Conservation (phyloP, 1,140 invertebrate species). For the Macrocentrus cingulum region DNA sequence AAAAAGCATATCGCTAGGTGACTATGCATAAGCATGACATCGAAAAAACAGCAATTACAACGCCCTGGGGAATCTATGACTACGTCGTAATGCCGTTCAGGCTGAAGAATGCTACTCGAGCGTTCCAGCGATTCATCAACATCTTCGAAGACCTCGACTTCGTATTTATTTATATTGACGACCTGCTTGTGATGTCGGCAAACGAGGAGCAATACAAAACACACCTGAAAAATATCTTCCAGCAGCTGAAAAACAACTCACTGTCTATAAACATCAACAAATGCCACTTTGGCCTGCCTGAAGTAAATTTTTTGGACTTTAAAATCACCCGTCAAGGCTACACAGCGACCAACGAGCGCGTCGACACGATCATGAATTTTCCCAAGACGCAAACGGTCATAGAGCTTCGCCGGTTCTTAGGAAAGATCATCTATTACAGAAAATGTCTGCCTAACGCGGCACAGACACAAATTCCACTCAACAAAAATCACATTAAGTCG, state of each 20-base stretch:
- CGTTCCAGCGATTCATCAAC: slow-evolving; percentile 34
- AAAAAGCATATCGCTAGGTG: slow-evolving; percentile 54
- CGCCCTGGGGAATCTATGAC: slow-evolving; percentile 31
- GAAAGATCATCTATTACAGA: slow-evolving; percentile 51
- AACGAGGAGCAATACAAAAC: slow-evolving; percentile 22
- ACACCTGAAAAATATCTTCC: slow-evolving; percentile 26
- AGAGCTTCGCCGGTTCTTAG: slow-evolving; percentile 49
- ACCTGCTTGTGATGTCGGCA: slow-evolving; percentile 29
- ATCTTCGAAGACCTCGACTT: slow-evolving; percentile 22
- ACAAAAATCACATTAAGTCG: slow-evolving; percentile 26
- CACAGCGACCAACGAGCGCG: slow-evolving; percentile 27
- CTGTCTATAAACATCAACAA: slow-evolving; percentile 14
- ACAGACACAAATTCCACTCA: slow-evolving; percentile 33
- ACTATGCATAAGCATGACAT: slow-evolving; percentile 35
- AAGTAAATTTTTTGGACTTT: slow-evolving; percentile 38
- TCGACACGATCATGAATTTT: slow-evolving; percentile 34
- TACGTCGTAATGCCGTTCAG: slow-evolving; percentile 48
- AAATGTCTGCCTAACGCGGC: slow-evolving; percentile 38
- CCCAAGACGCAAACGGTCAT: slow-evolving; percentile 37
- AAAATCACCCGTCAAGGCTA: slow-evolving; percentile 39
- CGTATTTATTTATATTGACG: slow-evolving; percentile 25
- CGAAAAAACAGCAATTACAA: slow-evolving; percentile 46
- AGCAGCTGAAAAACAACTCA: slow-evolving; percentile 1
- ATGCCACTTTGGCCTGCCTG: slow-evolving; percentile 9
- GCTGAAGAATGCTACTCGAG: slow-evolving; percentile 26